A percentile compares a stretch with the other conserved stretches of the same genome.
Evolutionary conservation across 1,140 invertebrate genomes (phyloP).

Genomic region (Drosophila kurseongensis): DNA sequence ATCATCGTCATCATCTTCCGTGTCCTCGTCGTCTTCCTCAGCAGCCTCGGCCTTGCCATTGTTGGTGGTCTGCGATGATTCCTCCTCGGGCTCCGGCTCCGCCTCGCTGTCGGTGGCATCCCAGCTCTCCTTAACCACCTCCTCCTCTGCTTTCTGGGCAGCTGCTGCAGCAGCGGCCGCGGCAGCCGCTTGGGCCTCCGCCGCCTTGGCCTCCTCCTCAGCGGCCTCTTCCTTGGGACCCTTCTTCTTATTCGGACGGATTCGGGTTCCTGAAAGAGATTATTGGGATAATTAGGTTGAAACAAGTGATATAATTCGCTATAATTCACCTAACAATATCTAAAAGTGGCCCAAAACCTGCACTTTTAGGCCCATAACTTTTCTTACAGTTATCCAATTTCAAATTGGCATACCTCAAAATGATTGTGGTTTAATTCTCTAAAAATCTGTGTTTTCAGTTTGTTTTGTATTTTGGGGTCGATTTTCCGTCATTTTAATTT

Average conservation of each 20-base stretch:
- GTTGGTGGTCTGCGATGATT: constrained; percentile 82
- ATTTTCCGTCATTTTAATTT: too few relatives aligned
- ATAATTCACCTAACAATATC: too few relatives aligned
- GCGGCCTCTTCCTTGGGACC: constrained; percentile 67
- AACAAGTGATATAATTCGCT: too few relatives aligned
- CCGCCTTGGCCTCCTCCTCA: constrained; percentile 84
- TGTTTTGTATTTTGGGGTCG: too few relatives aligned
- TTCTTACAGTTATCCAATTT: too few relatives aligned
- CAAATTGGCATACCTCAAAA: too few relatives aligned
- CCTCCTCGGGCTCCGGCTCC: constrained; percentile 87
- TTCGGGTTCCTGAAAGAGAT: constrained; percentile 86
- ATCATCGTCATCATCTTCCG: constrained; percentile 71
- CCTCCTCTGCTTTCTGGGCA: constrained; percentile 84
- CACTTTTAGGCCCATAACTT: too few relatives aligned
- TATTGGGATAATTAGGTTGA: not conserved
- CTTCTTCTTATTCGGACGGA: constrained; percentile 90
- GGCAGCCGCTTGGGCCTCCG: constrained; percentile 84
- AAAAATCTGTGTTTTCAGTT: too few relatives aligned
- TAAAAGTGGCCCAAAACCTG: too few relatives aligned
- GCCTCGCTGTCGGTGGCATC: constrained; percentile 91
- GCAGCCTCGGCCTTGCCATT: constrained; percentile 60
- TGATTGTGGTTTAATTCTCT: too few relatives aligned
- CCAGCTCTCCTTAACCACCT: constrained; percentile 92
- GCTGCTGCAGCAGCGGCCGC: constrained; percentile 62
- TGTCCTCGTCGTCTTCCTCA: constrained; percentile 59